Conservation (phyloP, 2,113 vertebrate species). For the cat (Felis catus) region F.catus_Fca126_mat1.0 CM031423.1:6498501-6499000, state of each 20-base stretch:
- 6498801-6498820: not conserved
- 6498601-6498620: not conserved
- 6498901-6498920: not conserved
- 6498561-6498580: not conserved
- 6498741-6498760: not conserved
- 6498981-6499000: not conserved
- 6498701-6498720: not conserved
- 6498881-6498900: not conserved
- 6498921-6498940: not conserved
- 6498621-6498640: not conserved
- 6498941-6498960: not conserved
- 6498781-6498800: not conserved
- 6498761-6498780: not conserved
- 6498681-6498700: not conserved
- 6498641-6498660: not conserved
- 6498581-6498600: not conserved
- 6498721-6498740: not conserved
- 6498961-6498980: not conserved
- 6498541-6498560: not conserved
- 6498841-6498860: not conserved
- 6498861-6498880: fast-evolving
- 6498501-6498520: not conserved
- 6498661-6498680: not conserved
- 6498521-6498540: not conserved
- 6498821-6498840: not conserved